Evolutionary conservation across 1,140 invertebrate genomes (phyloP).

Genomic region (Phymorhynchus buccinoides): DNA sequence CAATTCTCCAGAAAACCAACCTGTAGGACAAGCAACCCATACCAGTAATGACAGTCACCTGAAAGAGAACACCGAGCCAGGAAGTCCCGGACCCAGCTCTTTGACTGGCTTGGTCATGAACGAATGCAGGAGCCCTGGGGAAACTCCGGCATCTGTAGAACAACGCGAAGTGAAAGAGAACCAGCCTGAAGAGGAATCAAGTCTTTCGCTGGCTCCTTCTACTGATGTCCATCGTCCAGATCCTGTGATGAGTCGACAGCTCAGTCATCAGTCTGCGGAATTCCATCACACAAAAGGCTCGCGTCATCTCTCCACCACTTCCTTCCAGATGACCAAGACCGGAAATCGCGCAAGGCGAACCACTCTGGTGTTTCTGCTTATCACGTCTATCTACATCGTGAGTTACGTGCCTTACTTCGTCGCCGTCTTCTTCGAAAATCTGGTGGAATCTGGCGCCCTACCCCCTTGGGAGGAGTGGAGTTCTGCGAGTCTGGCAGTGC

Average conservation of each 20-base stretch:
- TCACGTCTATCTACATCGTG: slow-evolving; percentile 38
- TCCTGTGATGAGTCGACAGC: neutral
- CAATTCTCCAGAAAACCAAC: neutral
- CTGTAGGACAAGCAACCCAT: neutral
- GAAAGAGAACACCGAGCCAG: neutral
- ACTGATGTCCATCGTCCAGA: neutral
- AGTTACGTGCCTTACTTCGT: slow-evolving; percentile 43
- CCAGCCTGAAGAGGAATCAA: neutral
- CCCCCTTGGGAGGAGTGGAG: slow-evolving; percentile 15
- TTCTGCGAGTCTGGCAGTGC: slow-evolving; percentile 1
- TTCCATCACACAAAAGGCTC: neutral
- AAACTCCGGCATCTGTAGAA: neutral
- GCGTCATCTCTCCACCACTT: neutral
- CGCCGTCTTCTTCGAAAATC: neutral
- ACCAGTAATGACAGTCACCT: too few relatives aligned
- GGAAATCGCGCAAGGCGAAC: neutral
- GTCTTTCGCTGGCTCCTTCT: neutral
- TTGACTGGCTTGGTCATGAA: neutral
- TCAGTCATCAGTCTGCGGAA: neutral
- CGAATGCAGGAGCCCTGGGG: neutral
- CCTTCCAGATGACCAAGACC: neutral
- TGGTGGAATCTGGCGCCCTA: neutral
- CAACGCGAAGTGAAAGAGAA: neutral
- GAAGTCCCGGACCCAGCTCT: neutral
- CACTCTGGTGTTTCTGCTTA: slow-evolving; percentile 37